Percentiles rank a stretch among this genome's conserved stretches.
Conservation (phyloP, 2,113 vertebrate species). For the Elgaria multicarinata region DNA sequence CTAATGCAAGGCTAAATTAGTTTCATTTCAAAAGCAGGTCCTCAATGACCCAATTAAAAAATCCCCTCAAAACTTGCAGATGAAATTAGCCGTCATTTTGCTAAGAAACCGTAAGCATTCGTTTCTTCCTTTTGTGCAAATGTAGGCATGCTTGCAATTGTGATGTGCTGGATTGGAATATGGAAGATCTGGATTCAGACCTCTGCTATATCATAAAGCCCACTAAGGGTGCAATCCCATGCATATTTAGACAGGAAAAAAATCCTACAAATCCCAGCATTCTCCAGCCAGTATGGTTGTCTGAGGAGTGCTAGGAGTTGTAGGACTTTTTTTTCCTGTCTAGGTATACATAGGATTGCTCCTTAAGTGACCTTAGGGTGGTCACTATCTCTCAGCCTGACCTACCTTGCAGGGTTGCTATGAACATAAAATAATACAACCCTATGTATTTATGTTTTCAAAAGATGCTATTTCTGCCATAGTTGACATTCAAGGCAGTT, state of each 20-base stretch:
- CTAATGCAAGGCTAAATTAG: neutral
- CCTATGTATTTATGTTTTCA: neutral
- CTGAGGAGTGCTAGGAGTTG: too few species aligned
- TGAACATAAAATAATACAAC: neutral
- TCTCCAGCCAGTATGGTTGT: too few species aligned
- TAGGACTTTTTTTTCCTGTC: too few species aligned
- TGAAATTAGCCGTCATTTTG: neutral
- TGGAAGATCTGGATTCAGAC: neutral
- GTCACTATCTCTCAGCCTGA: neutral
- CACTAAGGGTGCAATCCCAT: too few species aligned
- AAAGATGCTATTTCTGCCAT: neutral
- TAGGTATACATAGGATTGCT: too few species aligned
- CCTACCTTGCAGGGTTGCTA: neutral
- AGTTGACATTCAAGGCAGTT: neutral
- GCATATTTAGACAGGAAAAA: too few species aligned
- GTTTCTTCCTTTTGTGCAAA: neutral
- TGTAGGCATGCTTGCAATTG: neutral
- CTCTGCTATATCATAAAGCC: neutral
- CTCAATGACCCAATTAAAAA: conserved; percentile 17
- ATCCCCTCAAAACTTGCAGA: neutral
- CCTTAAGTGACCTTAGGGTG: too few species aligned
- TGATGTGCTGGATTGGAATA: neutral
- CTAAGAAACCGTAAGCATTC: neutral
- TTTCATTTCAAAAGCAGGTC: neutral
- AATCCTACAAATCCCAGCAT: too few species aligned